Conservation (phyloP, 2,797 vertebrate species). For the Sebastes minor region DNA sequence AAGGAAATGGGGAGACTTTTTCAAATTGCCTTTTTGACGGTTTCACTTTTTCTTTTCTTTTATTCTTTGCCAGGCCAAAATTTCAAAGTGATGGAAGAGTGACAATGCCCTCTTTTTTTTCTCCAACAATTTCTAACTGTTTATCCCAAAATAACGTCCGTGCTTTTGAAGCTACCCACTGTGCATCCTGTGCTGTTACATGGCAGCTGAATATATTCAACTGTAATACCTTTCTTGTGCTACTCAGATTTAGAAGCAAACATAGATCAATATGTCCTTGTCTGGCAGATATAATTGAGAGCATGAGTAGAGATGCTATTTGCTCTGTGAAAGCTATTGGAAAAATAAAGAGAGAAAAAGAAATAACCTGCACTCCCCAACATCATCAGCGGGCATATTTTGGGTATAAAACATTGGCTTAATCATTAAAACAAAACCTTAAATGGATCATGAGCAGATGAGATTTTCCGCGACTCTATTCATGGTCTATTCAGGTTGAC, state of each 20-base stretch:
- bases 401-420: background rate
- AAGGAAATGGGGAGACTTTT: background rate
- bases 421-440: conserved; percentile 31
- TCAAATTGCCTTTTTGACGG: conserved; percentile 24
- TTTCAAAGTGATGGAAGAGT: conserved; percentile 5
- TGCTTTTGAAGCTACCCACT: conserved; percentile 1
- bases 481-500: conserved; percentile 29
- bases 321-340: conserved; percentile 1
- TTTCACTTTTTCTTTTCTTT: background rate
- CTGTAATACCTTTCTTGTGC: conserved; percentile 13
- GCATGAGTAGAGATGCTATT: conserved; percentile 23
- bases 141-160: conserved; percentile 5
- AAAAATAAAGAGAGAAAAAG: background rate
- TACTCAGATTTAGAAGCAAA: conserved; percentile 17
- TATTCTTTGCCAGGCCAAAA: background rate
- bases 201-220: conserved; percentile 12
- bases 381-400: background rate
- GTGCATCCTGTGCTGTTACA: background rate
- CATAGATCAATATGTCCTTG: conserved; percentile 37
- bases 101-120: background rate
- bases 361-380: background rate
- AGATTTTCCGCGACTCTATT: conserved; percentile 18
- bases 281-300: conserved; percentile 23
- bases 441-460: conserved; percentile 6
- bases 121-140: background rate